A percentile compares a stretch with the other conserved stretches of the same genome.
These are phyloP conservation scores for Salmo trutta DNA, from an alignment of 2,797 vertebrate genomes.

Conservation along the genomic window DNA sequence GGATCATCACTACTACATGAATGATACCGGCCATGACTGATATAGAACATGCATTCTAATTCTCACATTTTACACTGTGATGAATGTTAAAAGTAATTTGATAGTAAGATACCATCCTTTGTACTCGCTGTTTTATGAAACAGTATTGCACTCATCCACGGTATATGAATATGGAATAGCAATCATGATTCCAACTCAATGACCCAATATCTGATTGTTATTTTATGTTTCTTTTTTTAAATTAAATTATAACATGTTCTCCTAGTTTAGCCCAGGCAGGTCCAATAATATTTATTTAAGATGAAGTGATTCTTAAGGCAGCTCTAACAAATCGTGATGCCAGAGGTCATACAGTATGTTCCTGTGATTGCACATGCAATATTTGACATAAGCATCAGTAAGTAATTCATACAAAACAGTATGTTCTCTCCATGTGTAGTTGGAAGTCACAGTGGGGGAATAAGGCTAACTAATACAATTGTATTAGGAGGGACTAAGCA, in stretches of 20 bases:
- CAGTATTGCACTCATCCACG: too few relatives aligned
- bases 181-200: not conserved
- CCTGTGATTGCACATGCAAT: not conserved
- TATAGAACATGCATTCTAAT: too few relatives aligned
- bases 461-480: conserved; percentile 50
- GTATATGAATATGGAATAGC: not conserved
- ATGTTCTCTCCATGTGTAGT: not conserved
- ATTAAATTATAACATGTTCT: not conserved
- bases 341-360: not conserved
- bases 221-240: too few relatives aligned
- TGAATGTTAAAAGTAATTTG: too few relatives aligned
- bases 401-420: not conserved
- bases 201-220: conserved; percentile 26
- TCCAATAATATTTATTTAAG: not conserved
- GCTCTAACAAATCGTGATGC: not conserved
- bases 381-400: not conserved
- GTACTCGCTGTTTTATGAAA: too few relatives aligned
- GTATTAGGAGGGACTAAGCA: conserved; percentile 50
- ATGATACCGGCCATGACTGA: too few relatives aligned
- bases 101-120: too few relatives aligned
- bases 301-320: not conserved
- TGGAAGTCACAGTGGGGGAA: conserved; percentile 18
- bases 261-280: conserved; percentile 24
- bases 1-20: too few relatives aligned
- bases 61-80: too few relatives aligned